Base-by-base conservation (phyloP, 2,113 vertebrate genomes). In the Sinocyclocheilus anshuiensis region DNA sequence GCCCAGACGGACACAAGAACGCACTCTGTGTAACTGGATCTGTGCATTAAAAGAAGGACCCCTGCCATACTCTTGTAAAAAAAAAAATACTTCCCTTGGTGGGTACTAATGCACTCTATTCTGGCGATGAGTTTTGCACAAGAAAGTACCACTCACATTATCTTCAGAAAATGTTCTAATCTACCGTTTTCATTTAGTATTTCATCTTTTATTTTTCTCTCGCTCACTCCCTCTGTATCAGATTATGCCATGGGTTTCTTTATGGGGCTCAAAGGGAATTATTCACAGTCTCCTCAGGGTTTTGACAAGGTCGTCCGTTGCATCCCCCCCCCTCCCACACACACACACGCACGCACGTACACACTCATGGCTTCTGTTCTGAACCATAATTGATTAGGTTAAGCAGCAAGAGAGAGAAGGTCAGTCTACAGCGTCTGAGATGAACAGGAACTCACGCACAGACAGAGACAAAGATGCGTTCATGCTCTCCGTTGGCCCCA, bases 351-450 rank as follows among this genome's bases (percentile, higher is more conserved):
- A 81, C 87, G n/a, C 67, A 0, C 20, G 15, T 13, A 39, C 81
- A 83, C 87, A 78, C 74, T 85, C 72, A 83, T 90, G 91, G 90
- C 93, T 92, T 92, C 91, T 93, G 93, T 92, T 93, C 92, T 94
- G 92, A 94, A 94, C 92, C 90, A 88, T 94, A 95, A 95, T 94
- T 95, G 94, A 95, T 94, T 93, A 89, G 94, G 93, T 94, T 94
- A 94, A 94, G 92, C 92, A 94, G 93, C 88, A 24, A 91, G 91
- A 88, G 91, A 92, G 87, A 89, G 91, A 94, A 94, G 94, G 93
- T 94, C 93, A 89, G 6, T 88, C 89, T 92, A 90, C 89, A 91
- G 93, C 82, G 45, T 81, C 81, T 87, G 90, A 92, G 90, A 89
- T 33, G 77, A 63, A 5, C 69, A 59, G 76, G 50, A 77, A 33